Conservation (phyloP, 2,113 vertebrate species). For the Myocastor coypus region DNA sequence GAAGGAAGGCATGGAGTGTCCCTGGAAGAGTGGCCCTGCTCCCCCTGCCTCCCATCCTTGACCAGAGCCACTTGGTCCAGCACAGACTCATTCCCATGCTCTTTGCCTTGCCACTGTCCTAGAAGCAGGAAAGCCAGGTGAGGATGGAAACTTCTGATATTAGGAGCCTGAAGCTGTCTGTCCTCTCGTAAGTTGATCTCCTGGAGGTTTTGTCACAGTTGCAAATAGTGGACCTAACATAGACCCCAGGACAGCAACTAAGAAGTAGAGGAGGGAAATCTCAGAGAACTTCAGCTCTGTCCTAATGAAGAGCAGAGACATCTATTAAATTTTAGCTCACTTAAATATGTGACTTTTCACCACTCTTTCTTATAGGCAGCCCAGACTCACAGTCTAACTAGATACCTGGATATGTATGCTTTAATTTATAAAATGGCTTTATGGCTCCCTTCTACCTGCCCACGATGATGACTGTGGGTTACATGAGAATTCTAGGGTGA, state of each 20-base stretch:
- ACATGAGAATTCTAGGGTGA: not conserved
- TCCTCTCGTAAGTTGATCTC: not conserved
- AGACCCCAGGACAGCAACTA: not conserved
- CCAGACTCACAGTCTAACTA: not conserved
- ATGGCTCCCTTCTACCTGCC: not conserved
- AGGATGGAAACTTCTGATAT: not conserved
- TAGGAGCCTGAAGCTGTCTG: not conserved
- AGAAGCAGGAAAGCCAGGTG: not conserved
- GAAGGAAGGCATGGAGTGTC: not conserved
- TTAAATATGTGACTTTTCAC: not conserved
- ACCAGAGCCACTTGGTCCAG: not conserved
- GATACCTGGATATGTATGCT: not conserved
- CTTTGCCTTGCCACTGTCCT: not conserved
- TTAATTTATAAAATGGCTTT: not conserved
- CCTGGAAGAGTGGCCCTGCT: not conserved
- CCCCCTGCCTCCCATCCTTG: not conserved
- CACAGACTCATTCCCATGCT: not conserved
- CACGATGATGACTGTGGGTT: not conserved
- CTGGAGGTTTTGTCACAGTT: not conserved
- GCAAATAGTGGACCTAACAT: not conserved
- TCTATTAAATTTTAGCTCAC: not conserved
- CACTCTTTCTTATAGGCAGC: not conserved
- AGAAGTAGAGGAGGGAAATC: not conserved
- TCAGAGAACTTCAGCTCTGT: not conserved
- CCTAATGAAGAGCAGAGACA: not conserved